phyloP scores from a whole-genome alignment of 2,888 invertebrate species.

The Lacanobia oleracea region DNA sequence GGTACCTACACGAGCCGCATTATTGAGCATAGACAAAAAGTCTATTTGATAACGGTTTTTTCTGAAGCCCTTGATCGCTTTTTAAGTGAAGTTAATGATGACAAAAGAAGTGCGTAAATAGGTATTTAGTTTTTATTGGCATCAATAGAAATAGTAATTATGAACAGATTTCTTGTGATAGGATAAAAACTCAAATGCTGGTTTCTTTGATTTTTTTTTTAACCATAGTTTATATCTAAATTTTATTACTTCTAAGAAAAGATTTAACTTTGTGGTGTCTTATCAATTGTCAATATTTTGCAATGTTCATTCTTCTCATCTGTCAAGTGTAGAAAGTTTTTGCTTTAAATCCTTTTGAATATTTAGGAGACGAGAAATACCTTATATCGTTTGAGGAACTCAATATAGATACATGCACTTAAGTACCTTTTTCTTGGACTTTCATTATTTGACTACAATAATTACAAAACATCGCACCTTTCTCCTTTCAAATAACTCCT shows the following conservation, averaged over 20 bases:
- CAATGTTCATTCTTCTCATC: too few relatives aligned
- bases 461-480: not conserved
- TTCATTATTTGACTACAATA: not conserved
- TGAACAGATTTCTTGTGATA: not conserved
- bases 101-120: conserved; percentile 24
- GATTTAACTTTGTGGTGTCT: too few relatives aligned
- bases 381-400: too few relatives aligned
- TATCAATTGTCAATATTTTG: too few relatives aligned
- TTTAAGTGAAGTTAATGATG: conserved; percentile 30
- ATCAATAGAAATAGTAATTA: not conserved
- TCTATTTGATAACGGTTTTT: conserved; percentile 65
- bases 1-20: conserved; percentile 65
- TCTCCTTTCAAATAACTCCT: conserved; percentile 7
- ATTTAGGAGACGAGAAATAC: too few relatives aligned
- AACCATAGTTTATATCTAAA: too few relatives aligned
- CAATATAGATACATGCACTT: too few relatives aligned
- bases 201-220: too few relatives aligned
- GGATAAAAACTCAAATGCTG: not conserved
- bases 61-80: conserved; percentile 53
- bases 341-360: too few relatives aligned
- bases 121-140: conserved; percentile 4
- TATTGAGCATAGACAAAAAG: conserved; percentile 69
- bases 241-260: too few relatives aligned
- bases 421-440: not conserved
- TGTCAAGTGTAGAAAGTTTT: too few relatives aligned